These are phyloP conservation scores for Fulica atra DNA, from an alignment of 2,113 vertebrate species.

Conservation along the genomic window DNA sequence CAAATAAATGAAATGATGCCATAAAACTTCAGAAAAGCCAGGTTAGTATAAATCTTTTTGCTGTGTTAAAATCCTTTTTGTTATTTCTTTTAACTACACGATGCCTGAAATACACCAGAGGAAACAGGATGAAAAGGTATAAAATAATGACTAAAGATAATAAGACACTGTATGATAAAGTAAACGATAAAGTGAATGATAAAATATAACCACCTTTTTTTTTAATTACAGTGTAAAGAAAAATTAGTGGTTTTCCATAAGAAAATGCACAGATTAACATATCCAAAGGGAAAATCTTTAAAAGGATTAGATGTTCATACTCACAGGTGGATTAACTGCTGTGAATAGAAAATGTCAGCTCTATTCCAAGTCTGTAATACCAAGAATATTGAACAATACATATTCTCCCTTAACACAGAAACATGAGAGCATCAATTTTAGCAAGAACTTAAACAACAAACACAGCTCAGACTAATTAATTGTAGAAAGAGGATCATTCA, in stretches of 20 bases:
- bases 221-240: neutral
- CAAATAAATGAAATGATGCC: neutral
- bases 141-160: neutral
- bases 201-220: neutral
- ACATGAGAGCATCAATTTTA: neutral
- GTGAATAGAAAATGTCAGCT: constrained; percentile 19
- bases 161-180: neutral
- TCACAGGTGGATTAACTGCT: constrained; percentile 29
- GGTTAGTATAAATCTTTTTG: neutral
- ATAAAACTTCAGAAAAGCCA: neutral
- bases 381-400: constrained; percentile 2
- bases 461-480: neutral
- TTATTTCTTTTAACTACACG: neutral
- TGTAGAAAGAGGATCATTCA: neutral
- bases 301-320: constrained; percentile 45
- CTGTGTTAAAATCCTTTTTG: neutral
- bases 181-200: neutral
- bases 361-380: neutral
- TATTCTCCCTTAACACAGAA: neutral
- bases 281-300: constrained; percentile 50
- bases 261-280: neutral
- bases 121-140: neutral
- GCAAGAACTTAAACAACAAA: neutral
- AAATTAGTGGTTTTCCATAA: neutral
- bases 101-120: neutral